Percentiles rank a stretch among this genome's conserved stretches.
Evolutionary conservation across 2,888 invertebrate genomes (phyloP).

Genomic region (Chaitophorus viminalis): DNA sequence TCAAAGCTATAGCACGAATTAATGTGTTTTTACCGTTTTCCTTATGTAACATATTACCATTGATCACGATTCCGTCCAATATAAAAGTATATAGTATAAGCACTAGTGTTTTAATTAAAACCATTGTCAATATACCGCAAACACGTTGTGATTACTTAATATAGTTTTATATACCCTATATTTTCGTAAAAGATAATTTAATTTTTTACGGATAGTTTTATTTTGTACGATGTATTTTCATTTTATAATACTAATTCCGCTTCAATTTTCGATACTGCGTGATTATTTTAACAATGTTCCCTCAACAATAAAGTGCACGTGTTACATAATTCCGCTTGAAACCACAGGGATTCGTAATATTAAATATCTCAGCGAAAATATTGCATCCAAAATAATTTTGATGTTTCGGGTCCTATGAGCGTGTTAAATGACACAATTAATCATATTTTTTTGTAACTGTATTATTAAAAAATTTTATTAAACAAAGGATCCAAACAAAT

Average conservation of each 20-base stretch:
- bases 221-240: neutral
- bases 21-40: conserved; percentile 5
- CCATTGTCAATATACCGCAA: neutral
- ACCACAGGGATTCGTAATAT: conserved; percentile 48
- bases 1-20: neutral
- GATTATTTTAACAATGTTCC: conserved; percentile 39
- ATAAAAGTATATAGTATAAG: conserved; percentile 3
- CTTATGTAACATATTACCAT: neutral
- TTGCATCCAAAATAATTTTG: conserved; percentile 37
- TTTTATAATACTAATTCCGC: conserved; percentile 19
- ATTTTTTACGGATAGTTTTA: neutral
- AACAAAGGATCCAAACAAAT: conserved; percentile 55
- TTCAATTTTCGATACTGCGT: conserved; percentile 28
- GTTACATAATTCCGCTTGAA: conserved; percentile 46
- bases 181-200: neutral
- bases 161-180: neutral
- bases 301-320: conserved; percentile 47
- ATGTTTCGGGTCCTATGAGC: conserved; percentile 30
- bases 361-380: conserved; percentile 51
- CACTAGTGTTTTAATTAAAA: conserved; percentile 37
- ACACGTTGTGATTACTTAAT: neutral
- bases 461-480: conserved; percentile 59
- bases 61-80: neutral
- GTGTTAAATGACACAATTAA: conserved; percentile 56
- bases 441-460: conserved; percentile 29